Evolutionary conservation across 2,113 vertebrate species (phyloP).

Genomic region (Eurystomus gularis): DNA sequence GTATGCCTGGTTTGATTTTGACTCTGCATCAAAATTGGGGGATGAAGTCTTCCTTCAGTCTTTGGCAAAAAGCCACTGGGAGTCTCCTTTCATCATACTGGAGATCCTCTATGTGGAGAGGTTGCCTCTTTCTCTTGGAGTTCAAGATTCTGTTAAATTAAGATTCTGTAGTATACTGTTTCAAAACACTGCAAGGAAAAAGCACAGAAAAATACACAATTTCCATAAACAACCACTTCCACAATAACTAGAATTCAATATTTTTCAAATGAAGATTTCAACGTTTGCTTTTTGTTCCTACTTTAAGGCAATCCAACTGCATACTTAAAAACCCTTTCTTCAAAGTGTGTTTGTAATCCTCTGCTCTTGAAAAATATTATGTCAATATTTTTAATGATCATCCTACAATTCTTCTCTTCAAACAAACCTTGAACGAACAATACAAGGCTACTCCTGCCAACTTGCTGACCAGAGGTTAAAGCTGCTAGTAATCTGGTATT

Average conservation of each 20-base stretch:
- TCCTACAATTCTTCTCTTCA: conserved; percentile 63
- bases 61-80: not conserved
- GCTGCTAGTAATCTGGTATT: conserved; percentile 48
- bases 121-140: not conserved
- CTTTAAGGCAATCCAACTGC: not conserved
- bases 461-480: conserved; percentile 45
- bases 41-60: not conserved
- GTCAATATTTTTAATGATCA: conserved; percentile 57
- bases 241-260: not conserved
- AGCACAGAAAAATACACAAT: not conserved
- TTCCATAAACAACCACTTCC: not conserved
- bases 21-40: not conserved
- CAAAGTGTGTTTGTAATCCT: conserved; percentile 10
- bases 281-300: not conserved
- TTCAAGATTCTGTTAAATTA: not conserved
- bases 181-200: not conserved
- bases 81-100: not conserved
- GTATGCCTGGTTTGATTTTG: not conserved
- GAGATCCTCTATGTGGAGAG: not conserved
- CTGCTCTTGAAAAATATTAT: conserved; percentile 3
- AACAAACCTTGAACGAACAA: conserved; percentile 65
- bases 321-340: not conserved
- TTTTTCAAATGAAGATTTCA: not conserved
- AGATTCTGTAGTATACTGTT: not conserved
- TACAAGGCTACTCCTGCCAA: conserved; percentile 34